phyloP scores from a whole-genome alignment of 2,888 invertebrate genomes.

The Coremacera marginata region DNA sequence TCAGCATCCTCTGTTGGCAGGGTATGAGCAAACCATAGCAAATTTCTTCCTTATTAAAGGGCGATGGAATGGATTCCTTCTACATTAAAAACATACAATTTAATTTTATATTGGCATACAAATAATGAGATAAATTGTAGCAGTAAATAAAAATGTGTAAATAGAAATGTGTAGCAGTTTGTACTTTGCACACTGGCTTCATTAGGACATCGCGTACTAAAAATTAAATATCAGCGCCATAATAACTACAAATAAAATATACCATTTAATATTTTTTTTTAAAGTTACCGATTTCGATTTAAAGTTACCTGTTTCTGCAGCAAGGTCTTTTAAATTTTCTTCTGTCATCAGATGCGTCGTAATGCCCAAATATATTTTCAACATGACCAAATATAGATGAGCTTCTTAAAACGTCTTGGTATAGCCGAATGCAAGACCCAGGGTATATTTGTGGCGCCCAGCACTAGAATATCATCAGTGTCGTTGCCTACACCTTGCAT shows the following conservation, averaged over 20 bases:
- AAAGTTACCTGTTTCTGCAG: slow-evolving; percentile 81
- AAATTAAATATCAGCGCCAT: slow-evolving; percentile 98
- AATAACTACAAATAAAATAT: slow-evolving; percentile 75
- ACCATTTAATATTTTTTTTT: slow-evolving; percentile 46
- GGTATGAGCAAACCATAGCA: slow-evolving; percentile 94
- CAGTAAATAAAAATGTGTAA: slow-evolving; percentile 47
- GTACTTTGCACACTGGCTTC: slow-evolving; percentile 99
- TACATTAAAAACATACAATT: slow-evolving; percentile 39
- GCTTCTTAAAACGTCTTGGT: slow-evolving; percentile 95
- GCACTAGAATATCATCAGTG: slow-evolving; percentile 92
- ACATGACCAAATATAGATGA: slow-evolving; percentile 98
- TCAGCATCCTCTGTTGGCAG: slow-evolving; percentile 94
- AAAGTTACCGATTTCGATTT: slow-evolving; percentile 83
- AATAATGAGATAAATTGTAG: neutral
- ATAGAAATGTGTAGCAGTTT: slow-evolving; percentile 97
- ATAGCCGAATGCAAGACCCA: slow-evolving; percentile 98
- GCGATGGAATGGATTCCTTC: slow-evolving; percentile 86
- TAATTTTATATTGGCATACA: neutral
- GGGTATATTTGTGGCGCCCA: slow-evolving; percentile 97
- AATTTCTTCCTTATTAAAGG: slow-evolving; percentile 82
- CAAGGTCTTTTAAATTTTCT: slow-evolving; percentile 85
- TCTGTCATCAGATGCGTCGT: slow-evolving; percentile 88
- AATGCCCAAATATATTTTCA: slow-evolving; percentile 95
- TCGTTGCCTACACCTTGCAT: slow-evolving; percentile 99
- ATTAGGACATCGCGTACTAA: slow-evolving; percentile 97